Evolutionary conservation across 2,888 invertebrate genomes (phyloP), one percentile per base, ranked within the genome.

Genomic region (Hermaeophaga mercurialis): DNA sequence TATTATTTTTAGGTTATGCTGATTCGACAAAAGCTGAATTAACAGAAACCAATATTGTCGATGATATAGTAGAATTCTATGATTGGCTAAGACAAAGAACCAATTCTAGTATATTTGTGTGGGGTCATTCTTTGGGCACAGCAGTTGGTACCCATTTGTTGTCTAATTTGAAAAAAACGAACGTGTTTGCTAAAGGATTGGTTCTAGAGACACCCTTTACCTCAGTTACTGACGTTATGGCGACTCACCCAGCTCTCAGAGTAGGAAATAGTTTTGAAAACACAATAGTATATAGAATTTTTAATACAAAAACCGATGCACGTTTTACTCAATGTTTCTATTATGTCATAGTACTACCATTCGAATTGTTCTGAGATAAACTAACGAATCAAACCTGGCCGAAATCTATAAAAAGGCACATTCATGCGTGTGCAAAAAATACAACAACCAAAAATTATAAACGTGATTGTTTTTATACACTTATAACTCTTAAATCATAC

Each of bases 171-270:
- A 68, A 71, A 58, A 58, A 62, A 28, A 62, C 70, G 45, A 65
- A 70, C 41, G 59, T 65, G 19, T 55, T 54, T n/a, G 61, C 70
- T n/a, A 57, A 65, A 17, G 74, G 73, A 2, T 60, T 75, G 34
- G 59, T 73, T 38, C 56, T 75, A 41, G 75, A 75, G 62, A 59
- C 72, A 1, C 72, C 73, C 0, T 75, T 75, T 53, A 71, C 74
- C n/a, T 70, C 72, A 5, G 66, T 74, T 12, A 64, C 67, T 22
- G 74, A 74, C 54, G 71, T 73, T 12, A 68, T 75, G 65, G 60
- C 66, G 36, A 54, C 43, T 3, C 66, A 71, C 62, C 69, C 70
- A 14, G 45, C 69, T 19, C 54, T 68, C 31, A 66, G 68, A 60
- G 72, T 73, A 63, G 15, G 22, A 12, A 14, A n/a, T n/a, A n/a